Evolutionary conservation across 2,888 invertebrate genomes (phyloP), one percentile per base, ranked within the genome.

Genomic region (Drosophila paucipuncta): DNA sequence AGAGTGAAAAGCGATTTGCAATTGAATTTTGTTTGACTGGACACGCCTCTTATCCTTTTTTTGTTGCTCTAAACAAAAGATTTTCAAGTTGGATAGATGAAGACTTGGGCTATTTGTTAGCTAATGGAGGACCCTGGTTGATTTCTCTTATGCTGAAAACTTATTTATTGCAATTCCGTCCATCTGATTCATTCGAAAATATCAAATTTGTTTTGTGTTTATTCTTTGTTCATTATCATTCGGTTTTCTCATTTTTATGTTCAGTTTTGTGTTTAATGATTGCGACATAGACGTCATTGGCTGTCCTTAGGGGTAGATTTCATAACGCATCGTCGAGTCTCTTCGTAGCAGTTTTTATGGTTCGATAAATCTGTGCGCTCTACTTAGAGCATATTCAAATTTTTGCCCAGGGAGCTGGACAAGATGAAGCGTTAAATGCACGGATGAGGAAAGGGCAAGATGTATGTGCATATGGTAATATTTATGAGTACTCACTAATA

Each of bases 401-500:
- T 78, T 76, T 73, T 52, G 70, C 61, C 68, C 64, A 47, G 64
- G 50, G 66, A 77, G 50, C 71, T 62, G 31, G 41, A 55, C 64
- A 58, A 66, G 28, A 47, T 60, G 60, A 35, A 43, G 59, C 55
- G 70, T 31, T 47, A 53, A 57, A 57, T 39, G 22, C 49, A 33
- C 28, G 63, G 3, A 43, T 43, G 58, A 25, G 43, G 43, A 33
- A 31, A 37, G 41, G 47, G 47, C 54, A 64, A 70, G 68, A 65
- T 41, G 68, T 74, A 63, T 79, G 72, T 74, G 73, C 81, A 79
- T 83, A 77, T 81, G 76, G 77, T 79, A 79, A 82, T 83, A 79
- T 81, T 83, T 83, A 79, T 79, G 83, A 77, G 77, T 73, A 79
- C 79, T 81, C 83, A 79, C 83, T 83, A 79, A 83, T 83, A 79